These are phyloP conservation scores for Seira ritae DNA, from an alignment of 2,888 invertebrate genomes.

Conservation along the genomic window DNA sequence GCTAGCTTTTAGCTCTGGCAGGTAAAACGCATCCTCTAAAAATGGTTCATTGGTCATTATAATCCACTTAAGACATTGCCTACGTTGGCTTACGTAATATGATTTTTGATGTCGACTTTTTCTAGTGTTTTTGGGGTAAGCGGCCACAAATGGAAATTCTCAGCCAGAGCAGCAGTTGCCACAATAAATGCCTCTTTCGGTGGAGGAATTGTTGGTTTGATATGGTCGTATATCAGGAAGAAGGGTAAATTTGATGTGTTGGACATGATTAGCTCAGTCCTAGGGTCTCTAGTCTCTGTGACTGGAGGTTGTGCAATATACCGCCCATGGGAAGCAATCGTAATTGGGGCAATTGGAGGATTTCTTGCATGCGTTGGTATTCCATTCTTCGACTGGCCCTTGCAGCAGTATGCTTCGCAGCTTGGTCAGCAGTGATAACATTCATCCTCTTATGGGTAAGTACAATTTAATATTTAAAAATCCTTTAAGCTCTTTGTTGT, in stretches of 20 bases:
- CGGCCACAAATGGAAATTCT: slow-evolving; percentile 93
- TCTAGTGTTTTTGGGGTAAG: slow-evolving; percentile 82
- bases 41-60: neutral
- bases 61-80: neutral
- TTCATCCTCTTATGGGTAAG: slow-evolving; percentile 84
- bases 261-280: slow-evolving; percentile 90
- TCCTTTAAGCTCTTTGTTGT: no score
- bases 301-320: slow-evolving; percentile 93
- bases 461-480: neutral
- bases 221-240: slow-evolving; percentile 82
- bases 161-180: slow-evolving; percentile 91
- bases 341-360: slow-evolving; percentile 89
- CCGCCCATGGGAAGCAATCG: slow-evolving; percentile 89
- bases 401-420: slow-evolving; percentile 82
- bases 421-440: slow-evolving; percentile 87
- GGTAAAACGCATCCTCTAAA: slow-evolving; percentile 75
- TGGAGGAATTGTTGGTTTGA: slow-evolving; percentile 85
- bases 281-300: slow-evolving; percentile 91
- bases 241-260: slow-evolving; percentile 86
- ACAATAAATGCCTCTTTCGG: slow-evolving; percentile 95
- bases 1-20: slow-evolving; percentile 96
- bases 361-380: slow-evolving; percentile 83
- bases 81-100: no score
- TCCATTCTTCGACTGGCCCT: slow-evolving; percentile 87
- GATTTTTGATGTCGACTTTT: no score